Evolutionary conservation across 2,888 invertebrate species (phyloP).

Genomic region (Andrena chrysosceles): DNA sequence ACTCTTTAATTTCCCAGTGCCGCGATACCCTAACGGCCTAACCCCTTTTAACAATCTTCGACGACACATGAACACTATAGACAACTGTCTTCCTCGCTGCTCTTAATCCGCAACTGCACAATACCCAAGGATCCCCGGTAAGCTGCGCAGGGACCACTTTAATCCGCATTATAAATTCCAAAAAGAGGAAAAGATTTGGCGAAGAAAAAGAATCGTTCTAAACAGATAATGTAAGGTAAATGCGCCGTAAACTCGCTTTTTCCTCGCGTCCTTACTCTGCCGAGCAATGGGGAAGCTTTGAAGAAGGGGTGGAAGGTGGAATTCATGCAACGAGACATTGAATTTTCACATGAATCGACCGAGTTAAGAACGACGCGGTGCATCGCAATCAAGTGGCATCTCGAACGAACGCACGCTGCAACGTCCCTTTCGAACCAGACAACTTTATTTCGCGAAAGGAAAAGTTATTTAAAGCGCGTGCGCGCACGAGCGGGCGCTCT

Average conservation of each 20-base stretch:
- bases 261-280: background rate
- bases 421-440: conserved; percentile 3
- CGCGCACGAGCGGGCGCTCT: conserved; percentile 21
- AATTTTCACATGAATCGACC: conserved; percentile 33
- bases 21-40: too few species aligned
- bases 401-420: background rate
- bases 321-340: conserved; percentile 1
- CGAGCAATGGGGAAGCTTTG: background rate
- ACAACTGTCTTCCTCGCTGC: too few species aligned
- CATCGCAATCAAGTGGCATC: conserved; percentile 23
- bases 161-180: background rate
- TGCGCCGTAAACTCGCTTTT: background rate
- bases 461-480: conserved; percentile 29
- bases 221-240: conserved; percentile 2
- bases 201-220: background rate
- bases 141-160: too few species aligned
- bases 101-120: too few species aligned
- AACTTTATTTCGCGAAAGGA: background rate
- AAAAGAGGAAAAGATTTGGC: background rate
- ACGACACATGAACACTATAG: too few species aligned
- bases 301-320: background rate
- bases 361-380: conserved; percentile 1
- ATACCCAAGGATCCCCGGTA: too few species aligned
- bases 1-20: too few species aligned
- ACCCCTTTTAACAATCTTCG: too few species aligned